phyloP scores from a whole-genome alignment of 2,888 invertebrate genomes.

The Sycophila texana region DNA sequence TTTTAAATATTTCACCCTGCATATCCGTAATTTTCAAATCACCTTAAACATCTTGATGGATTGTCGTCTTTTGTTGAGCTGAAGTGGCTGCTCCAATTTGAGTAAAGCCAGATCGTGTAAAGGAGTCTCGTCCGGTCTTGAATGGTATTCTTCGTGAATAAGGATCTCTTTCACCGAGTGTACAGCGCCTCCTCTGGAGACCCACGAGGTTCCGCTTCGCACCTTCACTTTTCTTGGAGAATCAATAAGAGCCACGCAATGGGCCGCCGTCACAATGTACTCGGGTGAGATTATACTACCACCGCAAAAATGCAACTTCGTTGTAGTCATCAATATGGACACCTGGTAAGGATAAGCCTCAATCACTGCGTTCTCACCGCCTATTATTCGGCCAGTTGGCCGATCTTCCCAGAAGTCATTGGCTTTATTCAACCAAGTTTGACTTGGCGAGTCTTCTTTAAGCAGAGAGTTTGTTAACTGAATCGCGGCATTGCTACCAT shows the following conservation, averaged over 20 bases:
- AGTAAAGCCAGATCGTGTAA: slow-evolving; percentile 78
- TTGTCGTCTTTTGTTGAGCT: slow-evolving; percentile 75
- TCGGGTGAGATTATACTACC: slow-evolving; percentile 77
- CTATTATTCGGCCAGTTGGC: slow-evolving; percentile 74
- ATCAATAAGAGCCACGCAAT: slow-evolving; percentile 76
- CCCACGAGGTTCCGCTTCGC: slow-evolving; percentile 75
- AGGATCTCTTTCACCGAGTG: slow-evolving; percentile 75
- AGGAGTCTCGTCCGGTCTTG: slow-evolving; percentile 64
- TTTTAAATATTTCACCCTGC: no score
- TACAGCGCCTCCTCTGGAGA: slow-evolving; percentile 76
- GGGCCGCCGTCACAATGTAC: slow-evolving; percentile 77
- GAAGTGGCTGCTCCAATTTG: slow-evolving; percentile 75
- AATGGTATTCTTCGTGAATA: slow-evolving; percentile 78
- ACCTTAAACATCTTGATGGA: slow-evolving; percentile 75
- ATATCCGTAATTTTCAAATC: no score
- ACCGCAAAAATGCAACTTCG: slow-evolving; percentile 78
- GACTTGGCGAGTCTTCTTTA: no score
- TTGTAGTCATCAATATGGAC: slow-evolving; percentile 67
- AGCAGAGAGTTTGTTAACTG: no score
- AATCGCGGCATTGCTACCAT: no score
- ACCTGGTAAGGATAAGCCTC: slow-evolving; percentile 77
- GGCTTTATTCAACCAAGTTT: no score
- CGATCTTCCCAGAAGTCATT: no score
- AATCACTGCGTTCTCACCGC: slow-evolving; percentile 77
- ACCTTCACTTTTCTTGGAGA: slow-evolving; percentile 68